Percentiles rank a stretch among this genome's conserved stretches.
These are phyloP conservation scores for Hirtodrosophila cameraria DNA, from an alignment of 2,888 invertebrate genomes.

Conservation along the genomic window DNA sequence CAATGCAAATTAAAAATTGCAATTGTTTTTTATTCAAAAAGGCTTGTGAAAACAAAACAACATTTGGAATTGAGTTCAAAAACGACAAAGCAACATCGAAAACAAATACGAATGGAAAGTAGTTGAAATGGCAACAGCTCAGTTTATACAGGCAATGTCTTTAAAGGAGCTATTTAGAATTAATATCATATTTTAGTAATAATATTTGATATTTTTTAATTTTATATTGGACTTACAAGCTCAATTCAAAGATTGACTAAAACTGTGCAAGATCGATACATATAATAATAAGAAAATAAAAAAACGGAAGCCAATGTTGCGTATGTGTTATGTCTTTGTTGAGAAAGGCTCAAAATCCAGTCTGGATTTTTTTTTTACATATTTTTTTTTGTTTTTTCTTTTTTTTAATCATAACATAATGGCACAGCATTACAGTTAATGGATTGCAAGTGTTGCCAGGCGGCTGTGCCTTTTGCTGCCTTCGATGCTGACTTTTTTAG, in stretches of 20 bases:
- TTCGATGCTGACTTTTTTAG: conserved; percentile 49
- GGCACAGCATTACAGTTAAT: conserved; percentile 67
- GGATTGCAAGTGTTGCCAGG: conserved; percentile 74
- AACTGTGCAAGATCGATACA: not conserved
- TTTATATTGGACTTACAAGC: not conserved
- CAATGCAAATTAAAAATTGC: too few relatives aligned
- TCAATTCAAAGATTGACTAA: too few relatives aligned
- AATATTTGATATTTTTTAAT: not conserved
- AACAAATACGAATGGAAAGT: too few relatives aligned
- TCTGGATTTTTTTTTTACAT: conserved; percentile 19
- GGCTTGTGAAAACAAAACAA: too few relatives aligned
- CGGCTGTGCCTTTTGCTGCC: conserved; percentile 29
- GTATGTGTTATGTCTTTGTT: conserved; percentile 25
- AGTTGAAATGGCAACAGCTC: too few relatives aligned
- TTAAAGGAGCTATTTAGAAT: too few relatives aligned
- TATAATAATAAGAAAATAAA: too few relatives aligned
- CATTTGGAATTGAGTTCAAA: too few relatives aligned
- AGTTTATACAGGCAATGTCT: too few relatives aligned
- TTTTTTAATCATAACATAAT: conserved; percentile 69
- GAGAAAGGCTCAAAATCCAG: conserved; percentile 6
- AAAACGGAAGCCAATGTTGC: conserved; percentile 8
- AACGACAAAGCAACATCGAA: too few relatives aligned
- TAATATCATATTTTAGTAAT: too few relatives aligned
- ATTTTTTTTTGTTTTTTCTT: conserved; percentile 6
- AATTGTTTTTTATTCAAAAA: too few relatives aligned